Evolutionary conservation across 2,113 vertebrate genomes (phyloP), one percentile per base, ranked within the genome.

Genomic region (Psilopsiagon aymara): DNA sequence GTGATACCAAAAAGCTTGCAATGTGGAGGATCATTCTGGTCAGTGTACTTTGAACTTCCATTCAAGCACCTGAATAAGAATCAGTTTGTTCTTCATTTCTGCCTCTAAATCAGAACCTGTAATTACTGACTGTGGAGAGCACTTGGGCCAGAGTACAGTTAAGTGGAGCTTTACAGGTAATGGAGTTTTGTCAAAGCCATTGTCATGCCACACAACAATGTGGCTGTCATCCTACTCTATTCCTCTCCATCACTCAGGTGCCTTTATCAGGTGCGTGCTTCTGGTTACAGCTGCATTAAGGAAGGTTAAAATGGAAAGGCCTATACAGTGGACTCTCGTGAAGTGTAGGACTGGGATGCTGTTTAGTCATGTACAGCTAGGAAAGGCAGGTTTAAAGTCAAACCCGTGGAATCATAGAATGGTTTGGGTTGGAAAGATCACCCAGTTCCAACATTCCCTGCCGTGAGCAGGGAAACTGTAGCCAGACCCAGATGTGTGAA

Each of bases 191-290:
- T 70, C 59, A 55, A n/a, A 52, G 43, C 80, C 43, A 1, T 59
- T 83, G 60, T 64, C 27, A 7, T 49, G 49, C 29, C 12, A 1
- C 0, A 1, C 2, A 64, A 10, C 33, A 23, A 9, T 0, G 1
- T 47, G 31, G 8, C 21, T 59, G 2, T 27, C 53, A 63, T 77
- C 64, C 9, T 28, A 37, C 46, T 27, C 17, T 66, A 53, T 60
- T 77, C 75, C n/a, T 88, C 28, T 51, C 35, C 31, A 49, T 19
- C 52, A 17, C 39, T 62, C 60, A 24, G 21, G 12, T 46, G 43
- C 46, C 29, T 73, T 69, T 75, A 78, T 83, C 77, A 55, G 31
- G 11, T 66, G 12, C 7, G 4, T 24, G 37, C 35, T 67, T 39
- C 57, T 77, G 5, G 31, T 49, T 87, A 8, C 82, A 59, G 67